Evolutionary conservation across 2,888 invertebrate genomes (phyloP).

Genomic region (Thera britannica): DNA sequence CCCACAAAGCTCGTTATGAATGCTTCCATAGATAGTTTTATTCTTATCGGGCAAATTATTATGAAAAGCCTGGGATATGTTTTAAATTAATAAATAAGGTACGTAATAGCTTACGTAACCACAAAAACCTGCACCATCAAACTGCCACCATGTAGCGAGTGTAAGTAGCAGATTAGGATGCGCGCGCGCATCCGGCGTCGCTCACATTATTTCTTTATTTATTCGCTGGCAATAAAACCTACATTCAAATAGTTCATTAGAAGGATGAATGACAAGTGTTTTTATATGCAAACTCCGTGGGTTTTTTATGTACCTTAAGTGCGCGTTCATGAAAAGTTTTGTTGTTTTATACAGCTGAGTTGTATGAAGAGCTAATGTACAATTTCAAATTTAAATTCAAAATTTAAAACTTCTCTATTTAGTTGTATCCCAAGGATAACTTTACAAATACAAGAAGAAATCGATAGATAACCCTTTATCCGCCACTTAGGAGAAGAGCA

Average conservation of each 20-base stretch:
- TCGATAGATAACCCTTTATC: too few relatives aligned
- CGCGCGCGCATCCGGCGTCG: conserved; percentile 60
- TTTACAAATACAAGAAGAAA: too few relatives aligned
- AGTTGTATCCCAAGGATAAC: too few relatives aligned
- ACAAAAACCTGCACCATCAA: conserved; percentile 25
- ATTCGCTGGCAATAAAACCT: conserved; percentile 73
- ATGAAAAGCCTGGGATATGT: too few relatives aligned
- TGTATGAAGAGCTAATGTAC: not conserved
- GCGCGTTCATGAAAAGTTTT: conserved; percentile 2
- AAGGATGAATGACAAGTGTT: conserved; percentile 61
- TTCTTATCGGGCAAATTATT: too few relatives aligned
- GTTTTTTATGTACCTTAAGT: conserved; percentile 45
- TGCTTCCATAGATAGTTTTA: too few relatives aligned
- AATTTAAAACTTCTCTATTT: too few relatives aligned
- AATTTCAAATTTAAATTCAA: too few relatives aligned
- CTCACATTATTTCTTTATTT: conserved; percentile 77
- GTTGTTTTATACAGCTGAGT: not conserved
- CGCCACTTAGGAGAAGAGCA: too few relatives aligned
- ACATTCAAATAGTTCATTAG: conserved; percentile 84
- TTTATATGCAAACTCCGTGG: conserved; percentile 74
- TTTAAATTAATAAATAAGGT: not conserved
- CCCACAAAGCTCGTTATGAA: too few relatives aligned
- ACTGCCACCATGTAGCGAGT: conserved; percentile 52
- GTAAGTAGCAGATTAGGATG: conserved; percentile 75
- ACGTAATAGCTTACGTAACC: conserved; percentile 1